Evolutionary conservation across 2,797 vertebrate species (phyloP).

Genomic region (Acanthornis magna): DNA sequence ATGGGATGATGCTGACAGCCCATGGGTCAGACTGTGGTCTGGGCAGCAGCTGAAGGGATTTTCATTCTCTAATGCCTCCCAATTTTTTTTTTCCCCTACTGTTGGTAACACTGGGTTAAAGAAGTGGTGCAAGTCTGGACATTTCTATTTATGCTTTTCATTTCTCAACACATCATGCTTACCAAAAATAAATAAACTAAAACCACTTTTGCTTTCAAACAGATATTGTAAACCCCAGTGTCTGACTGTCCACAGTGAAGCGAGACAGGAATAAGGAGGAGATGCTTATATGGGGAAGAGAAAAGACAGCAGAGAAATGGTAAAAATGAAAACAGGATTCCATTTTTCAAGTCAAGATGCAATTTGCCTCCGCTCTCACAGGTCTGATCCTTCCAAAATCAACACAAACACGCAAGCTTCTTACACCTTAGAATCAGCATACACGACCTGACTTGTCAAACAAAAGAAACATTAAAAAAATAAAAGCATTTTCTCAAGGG

Average conservation of each 20-base stretch:
- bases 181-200: background rate
- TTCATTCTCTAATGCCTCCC: background rate
- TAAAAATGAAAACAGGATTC: background rate
- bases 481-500: slow-evolving; percentile 35
- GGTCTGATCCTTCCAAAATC: background rate
- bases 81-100: background rate
- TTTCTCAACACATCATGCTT: background rate
- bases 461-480: background rate
- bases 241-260: background rate
- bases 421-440: background rate
- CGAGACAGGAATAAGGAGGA: background rate
- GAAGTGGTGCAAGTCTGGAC: background rate
- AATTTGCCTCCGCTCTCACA: background rate
- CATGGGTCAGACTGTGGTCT: rapidly evolving
- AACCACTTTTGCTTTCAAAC: background rate
- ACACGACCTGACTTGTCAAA: background rate
- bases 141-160: background rate
- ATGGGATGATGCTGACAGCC: background rate
- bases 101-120: background rate
- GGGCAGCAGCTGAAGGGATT: background rate
- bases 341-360: background rate
- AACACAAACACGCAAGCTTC: background rate
- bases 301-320: background rate
- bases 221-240: background rate
- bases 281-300: background rate